These are phyloP conservation scores for Stylophora pistillata DNA, from an alignment of 64 coral and sea anemone genomes.

Conservation along the genomic window DNA sequence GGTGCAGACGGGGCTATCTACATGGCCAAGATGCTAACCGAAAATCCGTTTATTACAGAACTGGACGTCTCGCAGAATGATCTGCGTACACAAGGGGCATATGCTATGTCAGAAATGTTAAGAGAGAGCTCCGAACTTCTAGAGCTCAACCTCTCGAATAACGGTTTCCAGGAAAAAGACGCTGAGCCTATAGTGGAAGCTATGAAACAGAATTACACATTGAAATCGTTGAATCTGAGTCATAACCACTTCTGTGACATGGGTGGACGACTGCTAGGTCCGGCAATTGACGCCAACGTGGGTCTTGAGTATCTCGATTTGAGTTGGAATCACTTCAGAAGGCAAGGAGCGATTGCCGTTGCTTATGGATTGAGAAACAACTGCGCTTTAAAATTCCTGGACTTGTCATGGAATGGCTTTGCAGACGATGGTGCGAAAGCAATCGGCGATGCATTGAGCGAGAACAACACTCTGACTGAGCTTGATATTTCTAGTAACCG, in stretches of 20 bases:
- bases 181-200: conserved; percentile 91
- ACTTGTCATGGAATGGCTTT: conserved; percentile 95
- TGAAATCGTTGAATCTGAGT: conserved; percentile 92
- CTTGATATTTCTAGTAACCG: conserved; percentile 85
- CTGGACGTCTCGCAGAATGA: conserved; percentile 91
- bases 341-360: conserved; percentile 75
- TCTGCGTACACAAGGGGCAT: conserved; percentile 87
- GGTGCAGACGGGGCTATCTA: conserved; percentile 85
- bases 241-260: conserved; percentile 76
- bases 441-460: conserved; percentile 65
- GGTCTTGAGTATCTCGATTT: conserved; percentile 90
- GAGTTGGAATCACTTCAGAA: conserved; percentile 86
- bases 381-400: conserved; percentile 74
- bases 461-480: conserved; percentile 77
- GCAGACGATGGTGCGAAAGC: conserved; percentile 85
- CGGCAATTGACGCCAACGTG: conserved; percentile 86
- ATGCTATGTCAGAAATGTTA: conserved; percentile 89
- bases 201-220: conserved; percentile 83
- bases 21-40: conserved; percentile 88
- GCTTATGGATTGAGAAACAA: conserved; percentile 71
- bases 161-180: conserved; percentile 84
- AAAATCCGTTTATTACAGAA: conserved; percentile 92
- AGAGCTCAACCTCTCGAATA: conserved; percentile 82
- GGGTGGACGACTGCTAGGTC: conserved; percentile 83
- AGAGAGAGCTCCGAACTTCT: conserved; percentile 82